Evolutionary conservation across 2,888 invertebrate genomes (phyloP).

Genomic region (Microplitis deprimator): DNA sequence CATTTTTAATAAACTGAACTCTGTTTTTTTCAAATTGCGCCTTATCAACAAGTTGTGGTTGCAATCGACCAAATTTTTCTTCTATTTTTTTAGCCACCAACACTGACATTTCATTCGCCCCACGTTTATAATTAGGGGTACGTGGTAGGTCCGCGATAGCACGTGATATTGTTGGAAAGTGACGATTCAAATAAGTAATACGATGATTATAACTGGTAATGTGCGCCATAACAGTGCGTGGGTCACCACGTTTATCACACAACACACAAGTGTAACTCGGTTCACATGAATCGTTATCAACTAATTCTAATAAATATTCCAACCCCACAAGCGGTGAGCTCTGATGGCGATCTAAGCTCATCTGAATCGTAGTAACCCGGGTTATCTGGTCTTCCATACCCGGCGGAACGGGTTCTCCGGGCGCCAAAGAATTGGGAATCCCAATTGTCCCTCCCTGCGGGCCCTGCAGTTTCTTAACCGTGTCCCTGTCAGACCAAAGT

Average conservation of each 20-base stretch:
- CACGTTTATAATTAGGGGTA: slow-evolving; percentile 73
- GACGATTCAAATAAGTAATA: slow-evolving; percentile 79
- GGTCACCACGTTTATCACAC: slow-evolving; percentile 86
- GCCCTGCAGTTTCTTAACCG: slow-evolving; percentile 14
- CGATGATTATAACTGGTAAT: slow-evolving; percentile 85
- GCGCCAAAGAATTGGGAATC: slow-evolving; percentile 67
- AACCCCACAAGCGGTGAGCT: slow-evolving; percentile 78
- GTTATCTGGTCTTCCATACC: slow-evolving; percentile 79
- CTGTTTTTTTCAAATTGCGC: slow-evolving; percentile 80
- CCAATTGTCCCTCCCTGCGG: not conserved
- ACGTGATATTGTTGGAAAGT: slow-evolving; percentile 76
- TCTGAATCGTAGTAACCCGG: slow-evolving; percentile 71
- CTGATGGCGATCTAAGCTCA: slow-evolving; percentile 74
- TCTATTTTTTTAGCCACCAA: slow-evolving; percentile 80
- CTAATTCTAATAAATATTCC: slow-evolving; percentile 85
- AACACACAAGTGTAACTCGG: slow-evolving; percentile 84
- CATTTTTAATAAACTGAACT: slow-evolving; percentile 75
- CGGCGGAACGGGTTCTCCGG: slow-evolving; percentile 81
- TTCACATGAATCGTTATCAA: slow-evolving; percentile 78
- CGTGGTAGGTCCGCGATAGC: slow-evolving; percentile 77
- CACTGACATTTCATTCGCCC: slow-evolving; percentile 70
- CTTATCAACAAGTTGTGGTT: slow-evolving; percentile 78
- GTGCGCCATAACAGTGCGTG: slow-evolving; percentile 84
- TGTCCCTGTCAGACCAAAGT: slow-evolving; percentile 65
- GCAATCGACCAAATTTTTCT: slow-evolving; percentile 80